Evolutionary conservation across 1,140 invertebrate species (phyloP), one percentile per base, ranked within the genome.

Genomic region (Drosophila bifasciata): DNA sequence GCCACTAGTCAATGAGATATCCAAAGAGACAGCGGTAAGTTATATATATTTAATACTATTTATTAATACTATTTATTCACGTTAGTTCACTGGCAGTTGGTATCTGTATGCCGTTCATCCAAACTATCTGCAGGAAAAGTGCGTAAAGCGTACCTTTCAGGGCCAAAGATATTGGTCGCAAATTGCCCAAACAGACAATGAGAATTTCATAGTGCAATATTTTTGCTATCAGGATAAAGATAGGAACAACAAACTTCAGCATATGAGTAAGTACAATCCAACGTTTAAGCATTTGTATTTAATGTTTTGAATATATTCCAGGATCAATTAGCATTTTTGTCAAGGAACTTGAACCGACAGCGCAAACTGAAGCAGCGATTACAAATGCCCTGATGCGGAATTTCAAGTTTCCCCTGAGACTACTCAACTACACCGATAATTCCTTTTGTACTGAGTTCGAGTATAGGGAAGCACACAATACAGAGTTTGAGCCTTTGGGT

Each of bases 401-500:
- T 45, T 67, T 67, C 6, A 66, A 66, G 15, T 66, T 66, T 45
- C 55, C 55, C 0, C 4, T 58, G 7, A 21, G 48, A n/a, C 48
- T 52, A 11, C 21, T 53, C n/a, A 67, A 59, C 32, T 40, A 46
- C 21, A 63, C 46, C 5, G 51, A 61, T 40, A 55, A 55, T 56
- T 43, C 44, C 8, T 44, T 53, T 59, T 55, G 36, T 39, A 28
- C 44, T 11, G 56, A 67, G 7, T 39, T 67, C 17, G 16, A 60
- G 48, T 21, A 9, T 23, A 11, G 40, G 32, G 3, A 13, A 1
- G 55, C 43, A 19, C 43, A 19, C 16, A 39, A 15, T 11, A 40
- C 3, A 40, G 44, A 50, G 68, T 40, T 40, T 55, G 46, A 50
- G 5, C 9, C 25, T 39, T 21, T 8, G 45, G 32, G 17, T 36